Conservation (phyloP, 2,797 vertebrate genomes). For the Ctenopoma kingsleyae region DNA sequence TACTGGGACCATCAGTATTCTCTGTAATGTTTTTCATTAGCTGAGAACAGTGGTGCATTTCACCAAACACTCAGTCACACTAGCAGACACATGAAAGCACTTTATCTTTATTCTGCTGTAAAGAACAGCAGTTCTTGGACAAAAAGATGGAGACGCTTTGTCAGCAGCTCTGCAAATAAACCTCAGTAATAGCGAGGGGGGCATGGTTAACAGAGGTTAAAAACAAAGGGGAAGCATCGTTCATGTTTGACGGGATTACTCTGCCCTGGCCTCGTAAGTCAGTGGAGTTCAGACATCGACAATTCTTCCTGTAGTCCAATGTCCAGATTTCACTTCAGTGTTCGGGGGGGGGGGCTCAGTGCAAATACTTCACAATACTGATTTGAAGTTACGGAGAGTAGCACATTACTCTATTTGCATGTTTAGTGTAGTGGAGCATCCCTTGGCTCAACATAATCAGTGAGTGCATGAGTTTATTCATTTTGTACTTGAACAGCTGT, state of each 20-base stretch:
- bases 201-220: conserved; percentile 41
- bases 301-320: conserved; percentile 16
- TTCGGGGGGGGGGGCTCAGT: conserved; percentile 4
- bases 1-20: conserved; percentile 5
- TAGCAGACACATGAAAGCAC: conserved; percentile 55
- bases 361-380: conserved; percentile 14
- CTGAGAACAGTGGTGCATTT: conserved; percentile 21
- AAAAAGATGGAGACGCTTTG: conserved; percentile 56
- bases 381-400: conserved; percentile 9
- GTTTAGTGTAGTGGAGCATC: conserved; percentile 6
- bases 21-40: conserved; percentile 44
- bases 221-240: conserved; percentile 39
- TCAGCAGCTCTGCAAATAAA: conserved; percentile 64
- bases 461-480: background rate
- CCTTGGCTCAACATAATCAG: background rate
- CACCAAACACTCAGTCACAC: conserved; percentile 36
- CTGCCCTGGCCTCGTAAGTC: conserved; percentile 27
- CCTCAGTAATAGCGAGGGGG: conserved; percentile 57
- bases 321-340: conserved; percentile 24
- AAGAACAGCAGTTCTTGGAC: conserved; percentile 68
- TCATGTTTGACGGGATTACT: conserved; percentile 51
- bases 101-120: conserved; percentile 74
- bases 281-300: conserved; percentile 32
- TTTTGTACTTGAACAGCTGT: too few species aligned
- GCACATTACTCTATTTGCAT: conserved; percentile 31